Evolutionary conservation across 2,113 vertebrate genomes (phyloP).

Genomic region (Panthera leo): DNA sequence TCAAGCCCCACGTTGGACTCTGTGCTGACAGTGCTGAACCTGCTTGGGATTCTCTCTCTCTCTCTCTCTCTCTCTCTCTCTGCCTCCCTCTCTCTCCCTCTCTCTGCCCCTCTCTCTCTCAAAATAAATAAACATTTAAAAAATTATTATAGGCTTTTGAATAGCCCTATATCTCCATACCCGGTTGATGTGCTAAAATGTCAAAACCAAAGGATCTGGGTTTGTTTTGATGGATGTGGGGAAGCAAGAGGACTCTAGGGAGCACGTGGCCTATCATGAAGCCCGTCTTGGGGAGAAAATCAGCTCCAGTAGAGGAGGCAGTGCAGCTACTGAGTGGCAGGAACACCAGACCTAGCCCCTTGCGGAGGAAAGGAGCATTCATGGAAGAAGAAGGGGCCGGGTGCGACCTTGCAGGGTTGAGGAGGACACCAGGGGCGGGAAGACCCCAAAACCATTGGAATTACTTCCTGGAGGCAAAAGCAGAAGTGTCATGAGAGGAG

Average conservation of each 20-base stretch:
- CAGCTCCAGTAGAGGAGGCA: neutral
- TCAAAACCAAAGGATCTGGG: neutral
- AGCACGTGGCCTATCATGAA: neutral
- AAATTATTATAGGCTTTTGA: neutral
- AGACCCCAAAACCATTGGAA: neutral
- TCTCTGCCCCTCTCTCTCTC: too few relatives aligned
- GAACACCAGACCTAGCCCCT: neutral
- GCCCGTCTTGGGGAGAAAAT: neutral
- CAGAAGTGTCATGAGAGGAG: neutral
- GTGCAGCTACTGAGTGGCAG: neutral
- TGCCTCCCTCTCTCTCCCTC: too few relatives aligned
- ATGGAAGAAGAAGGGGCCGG: neutral
- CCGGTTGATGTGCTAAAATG: neutral
- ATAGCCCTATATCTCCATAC: neutral
- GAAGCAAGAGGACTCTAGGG: neutral
- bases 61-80: too few relatives aligned
- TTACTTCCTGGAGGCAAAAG: neutral
- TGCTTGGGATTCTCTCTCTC: too few relatives aligned
- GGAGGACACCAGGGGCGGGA: neutral
- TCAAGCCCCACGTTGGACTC: too few relatives aligned
- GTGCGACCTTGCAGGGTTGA: neutral
- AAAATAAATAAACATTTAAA: too few relatives aligned
- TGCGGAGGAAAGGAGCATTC: neutral
- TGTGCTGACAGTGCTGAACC: too few relatives aligned
- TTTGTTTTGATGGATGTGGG: neutral